Conservation (phyloP, 1,140 invertebrate species). For the Globodera rostochiensis region DNA sequence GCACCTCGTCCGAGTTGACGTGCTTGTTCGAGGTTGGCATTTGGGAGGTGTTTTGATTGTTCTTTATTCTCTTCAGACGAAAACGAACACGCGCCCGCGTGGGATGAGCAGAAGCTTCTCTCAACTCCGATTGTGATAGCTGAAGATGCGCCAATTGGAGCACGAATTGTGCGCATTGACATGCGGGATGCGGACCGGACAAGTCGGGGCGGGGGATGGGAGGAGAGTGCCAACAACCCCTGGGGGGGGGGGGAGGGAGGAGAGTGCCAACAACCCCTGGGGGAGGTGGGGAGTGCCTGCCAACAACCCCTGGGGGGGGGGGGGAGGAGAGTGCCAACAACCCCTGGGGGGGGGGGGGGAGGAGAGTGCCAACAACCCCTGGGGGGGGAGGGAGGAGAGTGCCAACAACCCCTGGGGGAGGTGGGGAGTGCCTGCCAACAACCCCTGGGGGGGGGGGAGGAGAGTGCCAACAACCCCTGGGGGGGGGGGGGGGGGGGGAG, state of each 20-base stretch:
- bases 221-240: no score
- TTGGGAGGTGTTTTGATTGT: background rate
- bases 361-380: no score
- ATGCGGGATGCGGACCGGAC: background rate
- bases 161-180: background rate
- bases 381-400: background rate
- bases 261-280: background rate
- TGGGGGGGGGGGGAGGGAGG: background rate
- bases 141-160: background rate
- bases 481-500: background rate
- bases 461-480: background rate
- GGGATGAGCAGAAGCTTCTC: background rate
- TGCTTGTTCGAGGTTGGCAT: background rate
- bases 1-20: background rate
- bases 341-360: background rate
- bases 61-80: background rate
- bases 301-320: no score
- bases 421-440: no score
- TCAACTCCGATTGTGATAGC: background rate
- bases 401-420: background rate
- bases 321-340: no score
- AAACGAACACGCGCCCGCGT: slow-evolving; percentile 1
- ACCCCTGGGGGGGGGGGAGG: background rate
- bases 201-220: background rate
- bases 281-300: no score